phyloP scores from a whole-genome alignment of 2,113 vertebrate genomes.

The Mugil cephalus region DNA sequence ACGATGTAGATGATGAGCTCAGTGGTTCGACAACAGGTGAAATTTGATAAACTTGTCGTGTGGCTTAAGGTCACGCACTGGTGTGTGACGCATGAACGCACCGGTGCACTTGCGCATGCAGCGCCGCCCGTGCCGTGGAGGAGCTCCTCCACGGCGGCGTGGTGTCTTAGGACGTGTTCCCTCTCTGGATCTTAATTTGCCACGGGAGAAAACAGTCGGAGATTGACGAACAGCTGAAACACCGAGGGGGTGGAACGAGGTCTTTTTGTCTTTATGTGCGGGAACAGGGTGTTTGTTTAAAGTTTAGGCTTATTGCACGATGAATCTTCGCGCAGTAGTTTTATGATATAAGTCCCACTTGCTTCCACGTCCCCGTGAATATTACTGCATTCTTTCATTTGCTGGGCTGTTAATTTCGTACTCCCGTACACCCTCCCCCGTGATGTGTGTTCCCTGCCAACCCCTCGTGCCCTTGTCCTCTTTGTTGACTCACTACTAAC shows the following conservation, averaged over 20 bases:
- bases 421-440: background rate
- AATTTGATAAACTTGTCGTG: too few species aligned
- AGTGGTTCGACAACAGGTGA: too few species aligned
- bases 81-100: constrained; percentile 12
- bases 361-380: background rate
- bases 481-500: constrained; percentile 60
- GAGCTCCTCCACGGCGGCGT: constrained; percentile 25
- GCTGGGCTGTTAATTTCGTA: background rate
- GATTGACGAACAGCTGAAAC: constrained; percentile 8
- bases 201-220: constrained; percentile 8
- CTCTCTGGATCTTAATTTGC: constrained; percentile 5
- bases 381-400: constrained; percentile 2
- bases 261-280: too few species aligned
- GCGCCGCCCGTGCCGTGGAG: background rate
- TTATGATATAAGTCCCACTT: background rate
- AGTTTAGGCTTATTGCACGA: background rate
- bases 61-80: too few species aligned
- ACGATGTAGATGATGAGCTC: too few species aligned
- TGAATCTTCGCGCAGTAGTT: background rate
- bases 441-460: constrained; percentile 24
- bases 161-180: constrained; percentile 44
- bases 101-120: background rate
- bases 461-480: constrained; percentile 46
- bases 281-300: background rate
- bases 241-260: background rate